A percentile compares a stretch with the other conserved stretches of the same genome.
Conservation (phyloP, 2,113 vertebrate genomes). For the Laticauda colubrina region DNA sequence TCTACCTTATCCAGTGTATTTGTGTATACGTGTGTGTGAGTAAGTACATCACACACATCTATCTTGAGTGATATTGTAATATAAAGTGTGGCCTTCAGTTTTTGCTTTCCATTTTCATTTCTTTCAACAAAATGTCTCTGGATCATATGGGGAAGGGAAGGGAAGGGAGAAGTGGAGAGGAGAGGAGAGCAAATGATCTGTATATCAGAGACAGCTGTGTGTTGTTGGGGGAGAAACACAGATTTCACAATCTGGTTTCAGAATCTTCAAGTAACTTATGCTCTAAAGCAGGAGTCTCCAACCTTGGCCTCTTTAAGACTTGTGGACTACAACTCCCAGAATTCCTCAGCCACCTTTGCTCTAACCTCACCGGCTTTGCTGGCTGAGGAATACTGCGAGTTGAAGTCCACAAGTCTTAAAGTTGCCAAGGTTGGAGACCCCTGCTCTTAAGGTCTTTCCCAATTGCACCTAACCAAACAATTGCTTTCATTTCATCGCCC, state of each 20-base stretch:
- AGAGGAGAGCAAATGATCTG: not conserved
- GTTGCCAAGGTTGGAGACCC: no score
- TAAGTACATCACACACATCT: not conserved
- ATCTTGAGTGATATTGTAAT: not conserved
- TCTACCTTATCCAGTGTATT: not conserved
- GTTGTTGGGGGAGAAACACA: not conserved
- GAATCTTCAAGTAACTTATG: not conserved
- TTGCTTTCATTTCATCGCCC: not conserved
- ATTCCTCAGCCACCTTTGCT: no score
- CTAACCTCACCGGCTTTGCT: no score
- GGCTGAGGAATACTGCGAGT: no score
- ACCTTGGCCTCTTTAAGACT: no score
- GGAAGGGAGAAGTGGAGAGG: not conserved
- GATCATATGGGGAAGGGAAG: not conserved
- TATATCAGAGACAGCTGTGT: not conserved
- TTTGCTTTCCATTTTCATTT: not conserved
- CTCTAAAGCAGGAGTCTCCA: not conserved
- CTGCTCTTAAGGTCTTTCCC: not conserved
- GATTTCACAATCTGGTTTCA: not conserved
- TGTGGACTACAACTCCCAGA: no score
- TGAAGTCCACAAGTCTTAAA: no score
- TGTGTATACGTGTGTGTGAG: not conserved
- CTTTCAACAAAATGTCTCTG: not conserved
- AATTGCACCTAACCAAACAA: not conserved
- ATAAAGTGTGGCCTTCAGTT: not conserved